Evolutionary conservation across 2,113 vertebrate species (phyloP), one percentile per base, ranked within the genome.

Genomic region (Perca schrenkii): DNA sequence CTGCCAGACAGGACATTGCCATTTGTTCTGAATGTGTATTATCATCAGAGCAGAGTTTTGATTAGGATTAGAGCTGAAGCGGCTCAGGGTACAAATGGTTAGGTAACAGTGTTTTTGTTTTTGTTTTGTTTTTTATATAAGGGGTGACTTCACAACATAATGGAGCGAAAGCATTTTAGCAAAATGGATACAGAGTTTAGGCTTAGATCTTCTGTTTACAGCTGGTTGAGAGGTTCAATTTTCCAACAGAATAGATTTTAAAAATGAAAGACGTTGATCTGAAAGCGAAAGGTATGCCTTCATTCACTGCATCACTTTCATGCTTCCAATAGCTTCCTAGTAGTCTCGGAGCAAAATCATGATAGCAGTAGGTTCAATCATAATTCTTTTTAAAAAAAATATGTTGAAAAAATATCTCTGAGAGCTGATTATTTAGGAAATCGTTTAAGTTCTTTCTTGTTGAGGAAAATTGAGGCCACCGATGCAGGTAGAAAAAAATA

Each of bases 21-120:
- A 7, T 79, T 87, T 78, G 76, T 83, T 80, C 54, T 53, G 83
- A 43, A 67, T 43, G 65, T 67, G 81, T 73, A 50, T 87, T 84
- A 49, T 82, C 74, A 79, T 81, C 73, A 75, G 46, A 46, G 68
- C 36, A 21, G 25, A 73, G 79, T 69, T 83, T 75, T 85, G 71
- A 86, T 87, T 56, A 47, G 61, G 78, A 85, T 89, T 74, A 73
- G 17, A 10, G 19, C 74, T 12, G 28, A 79, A 79, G 56, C 82
- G 61, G 81, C 49, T 70, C 67, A 50, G 50, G 8, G 22, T 57
- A 22, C 49, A 54, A 52, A 65, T 14, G 21, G 11, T 75, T 56
- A n/a, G 74, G 56, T 43, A 21, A 6, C 8, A 68, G 28, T 17
- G 36, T 28, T 53, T 63, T 22, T 40, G 47, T 65, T 47, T 57